Conservation (phyloP, 1,140 invertebrate genomes). For the Heliconius eleuchia region DNA sequence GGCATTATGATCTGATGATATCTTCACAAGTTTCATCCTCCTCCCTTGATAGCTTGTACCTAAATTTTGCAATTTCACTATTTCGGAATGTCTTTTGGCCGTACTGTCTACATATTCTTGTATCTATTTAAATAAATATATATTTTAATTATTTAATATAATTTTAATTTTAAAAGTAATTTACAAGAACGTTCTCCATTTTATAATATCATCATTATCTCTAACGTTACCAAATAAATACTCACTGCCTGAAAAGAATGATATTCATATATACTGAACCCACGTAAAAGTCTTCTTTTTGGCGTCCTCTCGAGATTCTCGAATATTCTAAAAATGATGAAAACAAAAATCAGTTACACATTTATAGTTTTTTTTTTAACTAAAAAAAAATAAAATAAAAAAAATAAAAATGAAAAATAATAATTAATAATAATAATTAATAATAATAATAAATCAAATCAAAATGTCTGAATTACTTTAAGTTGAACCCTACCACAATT, state of each 20-base stretch:
- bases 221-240: conserved; percentile 17
- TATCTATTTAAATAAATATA: conserved; percentile 48
- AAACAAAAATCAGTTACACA: conserved; percentile 9
- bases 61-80: conserved; percentile 76
- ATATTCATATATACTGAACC: conserved; percentile 58
- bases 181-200: background rate
- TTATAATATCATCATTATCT: no score
- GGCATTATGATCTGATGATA: conserved; percentile 57
- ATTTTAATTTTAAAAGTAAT: background rate
- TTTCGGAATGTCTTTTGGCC: conserved; percentile 68
- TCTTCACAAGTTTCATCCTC: conserved; percentile 74
- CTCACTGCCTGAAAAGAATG: conserved; percentile 59
- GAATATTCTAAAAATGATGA: conserved; percentile 35
- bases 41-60: conserved; percentile 83
- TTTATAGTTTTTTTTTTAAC: background rate
- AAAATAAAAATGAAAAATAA: no score
- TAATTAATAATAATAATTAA: no score
- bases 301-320: conserved; percentile 47
- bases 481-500: background rate
- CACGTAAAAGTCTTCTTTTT: conserved; percentile 48
- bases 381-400: no score
- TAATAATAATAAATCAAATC: background rate
- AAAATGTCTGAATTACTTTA: background rate
- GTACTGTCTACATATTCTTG: conserved; percentile 59
- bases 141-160: background rate